A percentile compares a stretch with the other conserved stretches of the same genome.
Conservation (phyloP, 2,888 invertebrate genomes). For the Dryocosmus kuriphilus region DNA sequence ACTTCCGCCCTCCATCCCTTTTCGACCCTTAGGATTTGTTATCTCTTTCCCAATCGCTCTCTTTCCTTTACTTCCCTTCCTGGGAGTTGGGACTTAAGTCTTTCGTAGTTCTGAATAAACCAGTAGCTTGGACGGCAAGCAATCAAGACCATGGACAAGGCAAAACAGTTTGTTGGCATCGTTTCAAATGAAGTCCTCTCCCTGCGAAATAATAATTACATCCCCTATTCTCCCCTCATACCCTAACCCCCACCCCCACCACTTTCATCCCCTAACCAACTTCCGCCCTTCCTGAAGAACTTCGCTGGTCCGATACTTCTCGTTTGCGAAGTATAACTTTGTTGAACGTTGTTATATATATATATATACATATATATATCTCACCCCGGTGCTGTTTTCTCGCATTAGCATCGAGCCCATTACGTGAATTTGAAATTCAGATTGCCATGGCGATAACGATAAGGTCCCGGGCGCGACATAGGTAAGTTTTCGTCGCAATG, state of each 20-base stretch:
- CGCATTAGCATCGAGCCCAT: slow-evolving; percentile 16
- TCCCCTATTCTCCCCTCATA: neutral
- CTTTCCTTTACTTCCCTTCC: neutral
- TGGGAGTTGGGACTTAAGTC: neutral
- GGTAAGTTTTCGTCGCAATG: slow-evolving; percentile 14
- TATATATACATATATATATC: neutral
- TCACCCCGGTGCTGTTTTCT: slow-evolving; percentile 13
- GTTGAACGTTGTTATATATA: neutral
- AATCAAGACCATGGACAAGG: slow-evolving; percentile 6
- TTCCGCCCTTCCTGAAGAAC: slow-evolving; percentile 14
- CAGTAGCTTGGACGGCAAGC: neutral
- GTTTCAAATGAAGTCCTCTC: slow-evolving; percentile 10
- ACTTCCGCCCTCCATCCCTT: neutral
- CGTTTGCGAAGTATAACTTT: neutral
- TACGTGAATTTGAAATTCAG: slow-evolving; percentile 16
- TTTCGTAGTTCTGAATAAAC: neutral
- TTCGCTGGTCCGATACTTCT: neutral
- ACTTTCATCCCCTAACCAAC: neutral
- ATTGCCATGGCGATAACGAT: neutral
- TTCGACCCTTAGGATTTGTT: neutral
- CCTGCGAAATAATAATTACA: neutral
- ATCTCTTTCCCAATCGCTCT: neutral
- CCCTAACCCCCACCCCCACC: too few relatives aligned
- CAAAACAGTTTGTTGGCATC: slow-evolving; percentile 8
- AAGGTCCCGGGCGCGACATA: slow-evolving; percentile 12